Percentiles rank a stretch among this genome's conserved stretches.
phyloP scores from a whole-genome alignment of 2,797 vertebrate genomes.

The Lateolabrax maculatus region DNA sequence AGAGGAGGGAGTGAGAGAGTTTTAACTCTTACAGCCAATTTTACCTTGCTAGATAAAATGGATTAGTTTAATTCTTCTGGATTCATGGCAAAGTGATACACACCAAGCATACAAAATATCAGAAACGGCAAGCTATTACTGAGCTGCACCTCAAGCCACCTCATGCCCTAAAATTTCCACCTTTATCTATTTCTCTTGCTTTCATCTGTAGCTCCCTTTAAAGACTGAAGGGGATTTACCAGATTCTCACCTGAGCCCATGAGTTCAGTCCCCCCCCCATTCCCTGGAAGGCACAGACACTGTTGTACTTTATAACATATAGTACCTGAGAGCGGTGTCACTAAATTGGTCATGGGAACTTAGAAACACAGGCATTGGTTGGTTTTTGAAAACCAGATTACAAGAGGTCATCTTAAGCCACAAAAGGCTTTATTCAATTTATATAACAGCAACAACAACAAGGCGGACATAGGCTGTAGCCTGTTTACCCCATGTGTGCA shows the following conservation, averaged over 20 bases:
- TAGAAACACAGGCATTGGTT: background rate
- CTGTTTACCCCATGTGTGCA: background rate
- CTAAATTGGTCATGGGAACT: background rate
- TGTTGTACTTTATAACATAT: background rate
- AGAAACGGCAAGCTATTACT: background rate
- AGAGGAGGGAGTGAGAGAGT: background rate
- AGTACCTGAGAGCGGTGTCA: background rate
- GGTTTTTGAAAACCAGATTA: background rate
- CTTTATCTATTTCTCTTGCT: constrained; percentile 31
- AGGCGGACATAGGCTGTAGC: background rate
- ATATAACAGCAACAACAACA: background rate
- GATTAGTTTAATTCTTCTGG: constrained; percentile 17
- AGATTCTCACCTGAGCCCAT: constrained; percentile 10
- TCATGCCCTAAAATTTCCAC: constrained; percentile 2
- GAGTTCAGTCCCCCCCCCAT: background rate
- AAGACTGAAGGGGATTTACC: constrained; percentile 36
- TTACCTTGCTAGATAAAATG: constrained; percentile 6
- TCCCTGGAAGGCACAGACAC: constrained; percentile 10
- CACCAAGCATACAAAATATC: background rate
- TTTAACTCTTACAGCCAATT: background rate
- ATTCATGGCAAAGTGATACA: constrained; percentile 5
- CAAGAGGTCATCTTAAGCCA: background rate
- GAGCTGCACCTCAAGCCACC: constrained; percentile 21
- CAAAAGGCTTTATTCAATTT: background rate
- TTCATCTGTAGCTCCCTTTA: constrained; percentile 26